Evolutionary conservation across 2,888 invertebrate species (phyloP), one percentile per base, ranked within the genome.

Genomic region (Eledona agricola): DNA sequence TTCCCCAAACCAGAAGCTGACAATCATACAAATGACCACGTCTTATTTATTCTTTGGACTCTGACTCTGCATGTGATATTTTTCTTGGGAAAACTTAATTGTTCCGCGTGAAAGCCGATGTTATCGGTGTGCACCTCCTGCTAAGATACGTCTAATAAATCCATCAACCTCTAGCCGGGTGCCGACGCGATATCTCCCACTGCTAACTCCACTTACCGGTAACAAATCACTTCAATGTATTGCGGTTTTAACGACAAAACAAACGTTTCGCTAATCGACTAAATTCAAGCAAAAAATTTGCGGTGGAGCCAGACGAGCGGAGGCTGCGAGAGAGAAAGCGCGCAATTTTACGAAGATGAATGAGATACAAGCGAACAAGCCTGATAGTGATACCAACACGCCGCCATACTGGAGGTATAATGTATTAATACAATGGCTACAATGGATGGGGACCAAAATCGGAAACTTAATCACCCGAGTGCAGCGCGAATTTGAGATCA

Each of bases 141-240:
- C 51, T 31, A 35, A 40, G 51, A 40, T 51, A 34, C 46, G 51
- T 47, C 46, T 55, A 55, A 55, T 55, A 55, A 55, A 55, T 55
- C 55, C 55, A 51, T 55, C 53, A 45, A 46, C 13, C 15, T 26
- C 26, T 29, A 49, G 32, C 40, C 42, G 42, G 49, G 52, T 49
- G 56, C 35, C 52, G 56, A 56, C 56, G 43, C 28, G 52, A 28
- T 53, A 56, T 56, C 56, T 47, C 38, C 34, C 26, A 51, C 31
- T 42, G 35, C 37, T 35, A 47, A 31, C 40, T 26, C 32, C 26
- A 52, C 46, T 52, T 42, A 42, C 46, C 43, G 49, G 23, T 45
- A 29, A 45, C 50, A 54, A 54, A 54, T 54, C 54, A 58, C 52
- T 10, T 16, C 40, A 42, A 51, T 51, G 32, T 29, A 38, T 29